Conservation (phyloP, 2,888 invertebrate genomes). For the Eudasyphora cyanicolor region DNA sequence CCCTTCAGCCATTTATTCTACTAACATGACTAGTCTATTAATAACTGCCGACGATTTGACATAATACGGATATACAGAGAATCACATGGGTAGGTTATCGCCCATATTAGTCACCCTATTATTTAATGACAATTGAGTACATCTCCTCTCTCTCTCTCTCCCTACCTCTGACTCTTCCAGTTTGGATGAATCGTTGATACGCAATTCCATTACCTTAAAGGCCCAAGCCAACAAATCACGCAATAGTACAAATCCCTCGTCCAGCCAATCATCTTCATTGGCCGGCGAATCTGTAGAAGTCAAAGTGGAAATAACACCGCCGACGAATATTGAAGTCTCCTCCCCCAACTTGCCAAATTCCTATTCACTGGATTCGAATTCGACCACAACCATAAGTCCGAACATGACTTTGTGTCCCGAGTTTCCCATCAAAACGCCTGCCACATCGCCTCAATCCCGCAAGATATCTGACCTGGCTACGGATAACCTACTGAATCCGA, state of each 20-base stretch:
- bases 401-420: conserved; percentile 76
- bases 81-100: conserved; percentile 84
- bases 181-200: conserved; percentile 84
- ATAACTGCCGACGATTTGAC: conserved; percentile 14
- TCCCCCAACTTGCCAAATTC: conserved; percentile 76
- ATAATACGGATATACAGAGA: conserved; percentile 81
- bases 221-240: conserved; percentile 77
- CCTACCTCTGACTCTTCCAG: no score
- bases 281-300: conserved; percentile 79
- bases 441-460: conserved; percentile 75
- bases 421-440: conserved; percentile 75
- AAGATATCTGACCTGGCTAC: conserved; percentile 78
- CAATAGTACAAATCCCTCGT: conserved; percentile 79
- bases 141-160: background rate
- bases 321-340: conserved; percentile 74
- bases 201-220: conserved; percentile 80
- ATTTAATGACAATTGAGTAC: background rate
- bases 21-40: conserved; percentile 20
- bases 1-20: background rate
- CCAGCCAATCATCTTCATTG: conserved; percentile 79
- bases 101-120: background rate
- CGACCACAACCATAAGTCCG: conserved; percentile 77
- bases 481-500: conserved; percentile 78
- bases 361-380: conserved; percentile 79
- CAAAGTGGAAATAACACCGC: conserved; percentile 80